Evolutionary conservation across 2,797 vertebrate genomes (phyloP).

Genomic region (Gallinago nigripennis): DNA sequence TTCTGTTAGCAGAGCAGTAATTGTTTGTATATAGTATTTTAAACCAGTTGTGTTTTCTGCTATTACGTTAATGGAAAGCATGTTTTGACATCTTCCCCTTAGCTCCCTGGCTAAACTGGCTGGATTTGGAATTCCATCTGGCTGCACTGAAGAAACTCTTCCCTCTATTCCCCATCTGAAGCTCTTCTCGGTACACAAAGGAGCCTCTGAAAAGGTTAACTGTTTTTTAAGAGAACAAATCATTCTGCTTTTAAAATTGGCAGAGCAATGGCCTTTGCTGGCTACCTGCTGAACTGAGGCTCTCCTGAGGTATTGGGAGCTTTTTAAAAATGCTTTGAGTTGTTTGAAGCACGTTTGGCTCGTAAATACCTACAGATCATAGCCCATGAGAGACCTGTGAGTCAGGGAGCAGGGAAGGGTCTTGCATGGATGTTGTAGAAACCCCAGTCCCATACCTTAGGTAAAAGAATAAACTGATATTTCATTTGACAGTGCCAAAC

Average conservation of each 20-base stretch:
- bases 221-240: not conserved
- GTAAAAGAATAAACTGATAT: not conserved
- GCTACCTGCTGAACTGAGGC: not conserved
- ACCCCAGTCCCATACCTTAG: not conserved
- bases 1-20: not conserved
- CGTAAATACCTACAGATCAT: not conserved
- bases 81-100: constrained; percentile 21
- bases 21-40: constrained; percentile 8
- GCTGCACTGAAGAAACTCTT: not conserved
- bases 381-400: not conserved
- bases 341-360: not conserved
- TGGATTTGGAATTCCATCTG: constrained; percentile 28
- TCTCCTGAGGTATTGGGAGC: not conserved
- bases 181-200: not conserved
- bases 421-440: not conserved
- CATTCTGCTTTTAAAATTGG: not conserved
- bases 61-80: not conserved
- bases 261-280: not conserved
- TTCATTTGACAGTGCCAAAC: not conserved
- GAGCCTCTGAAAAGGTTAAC: not conserved
- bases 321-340: not conserved
- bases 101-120: not conserved
- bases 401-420: not conserved
- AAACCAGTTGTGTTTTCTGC: constrained; percentile 1
- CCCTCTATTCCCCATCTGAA: not conserved